Evolutionary conservation across 2,888 invertebrate species (phyloP).

Genomic region (Chloroclystis v-ata): DNA sequence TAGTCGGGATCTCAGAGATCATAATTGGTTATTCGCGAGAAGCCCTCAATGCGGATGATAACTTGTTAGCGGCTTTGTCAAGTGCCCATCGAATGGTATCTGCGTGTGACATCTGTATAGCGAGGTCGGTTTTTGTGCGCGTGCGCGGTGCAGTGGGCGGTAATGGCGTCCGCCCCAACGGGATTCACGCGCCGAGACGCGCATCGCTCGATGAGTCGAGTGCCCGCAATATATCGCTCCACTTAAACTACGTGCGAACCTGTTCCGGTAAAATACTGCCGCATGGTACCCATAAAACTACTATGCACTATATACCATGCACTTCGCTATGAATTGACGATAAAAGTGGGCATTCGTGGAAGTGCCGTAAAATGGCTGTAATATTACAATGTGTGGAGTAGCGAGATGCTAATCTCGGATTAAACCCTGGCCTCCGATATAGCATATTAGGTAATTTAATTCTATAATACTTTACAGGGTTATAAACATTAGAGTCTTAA

Average conservation of each 20-base stretch:
- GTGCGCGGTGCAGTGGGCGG: constrained; percentile 70
- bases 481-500: not conserved
- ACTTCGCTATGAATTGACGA: not conserved
- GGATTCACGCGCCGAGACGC: constrained; percentile 68
- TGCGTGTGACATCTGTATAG: constrained; percentile 64
- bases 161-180: constrained; percentile 73
- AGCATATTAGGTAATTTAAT: not conserved
- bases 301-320: constrained; percentile 12
- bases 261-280: constrained; percentile 61
- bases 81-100: constrained; percentile 66
- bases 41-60: constrained; percentile 53
- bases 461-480: no score
- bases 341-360: not conserved
- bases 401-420: not conserved
- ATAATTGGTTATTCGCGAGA: constrained; percentile 65
- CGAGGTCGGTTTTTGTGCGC: constrained; percentile 68
- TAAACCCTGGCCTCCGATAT: not conserved
- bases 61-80: constrained; percentile 55
- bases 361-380: not conserved
- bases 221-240: constrained; percentile 73
- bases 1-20: constrained; percentile 50
- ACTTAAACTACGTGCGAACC: constrained; percentile 69
- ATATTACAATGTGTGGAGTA: not conserved
- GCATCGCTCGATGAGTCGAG: constrained; percentile 73
- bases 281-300: constrained; percentile 28